These are phyloP conservation scores for Coleophora deauratella DNA, from an alignment of 2,888 invertebrate species.

Conservation along the genomic window DNA sequence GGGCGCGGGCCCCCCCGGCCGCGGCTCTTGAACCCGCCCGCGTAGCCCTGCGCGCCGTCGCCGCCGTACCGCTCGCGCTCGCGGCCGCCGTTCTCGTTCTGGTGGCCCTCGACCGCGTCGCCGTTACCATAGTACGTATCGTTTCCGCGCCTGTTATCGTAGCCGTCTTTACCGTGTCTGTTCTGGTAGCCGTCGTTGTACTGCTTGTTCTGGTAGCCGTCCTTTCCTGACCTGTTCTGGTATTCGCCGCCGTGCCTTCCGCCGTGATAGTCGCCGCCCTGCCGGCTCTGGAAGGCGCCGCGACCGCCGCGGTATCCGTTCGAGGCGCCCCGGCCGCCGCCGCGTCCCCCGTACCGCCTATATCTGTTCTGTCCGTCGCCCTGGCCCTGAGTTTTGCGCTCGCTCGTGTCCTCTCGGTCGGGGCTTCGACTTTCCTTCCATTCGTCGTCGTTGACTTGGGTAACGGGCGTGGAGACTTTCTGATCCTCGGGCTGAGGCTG, in stretches of 20 bases:
- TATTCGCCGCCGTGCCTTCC: slow-evolving; percentile 39
- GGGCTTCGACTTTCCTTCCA: slow-evolving; percentile 50
- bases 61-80: slow-evolving; percentile 67
- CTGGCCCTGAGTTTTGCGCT: slow-evolving; percentile 52
- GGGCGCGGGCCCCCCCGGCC: slow-evolving; percentile 54
- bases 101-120: slow-evolving; percentile 53
- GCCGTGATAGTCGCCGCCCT: slow-evolving; percentile 44
- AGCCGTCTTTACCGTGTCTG: slow-evolving; percentile 44
- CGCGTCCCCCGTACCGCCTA: slow-evolving; percentile 49
- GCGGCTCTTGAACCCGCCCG: slow-evolving; percentile 73
- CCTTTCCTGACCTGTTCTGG: slow-evolving; percentile 43
- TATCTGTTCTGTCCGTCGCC: slow-evolving; percentile 56
- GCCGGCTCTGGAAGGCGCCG: slow-evolving; percentile 38
- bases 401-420: slow-evolving; percentile 44
- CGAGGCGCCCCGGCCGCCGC: slow-evolving; percentile 49
- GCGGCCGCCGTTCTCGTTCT: slow-evolving; percentile 67
- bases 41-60: slow-evolving; percentile 60
- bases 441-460: slow-evolving; percentile 41
- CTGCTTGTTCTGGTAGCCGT: slow-evolving; percentile 48
- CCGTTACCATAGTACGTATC: slow-evolving; percentile 59
- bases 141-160: slow-evolving; percentile 39
- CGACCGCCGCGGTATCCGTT: slow-evolving; percentile 61
- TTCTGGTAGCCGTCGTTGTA: slow-evolving; percentile 49
- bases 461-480: slow-evolving; percentile 26
- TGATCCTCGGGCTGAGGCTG: slow-evolving; percentile 25